Evolutionary conservation across 2,113 vertebrate genomes (phyloP).

Genomic region (Verasper variegatus): DNA sequence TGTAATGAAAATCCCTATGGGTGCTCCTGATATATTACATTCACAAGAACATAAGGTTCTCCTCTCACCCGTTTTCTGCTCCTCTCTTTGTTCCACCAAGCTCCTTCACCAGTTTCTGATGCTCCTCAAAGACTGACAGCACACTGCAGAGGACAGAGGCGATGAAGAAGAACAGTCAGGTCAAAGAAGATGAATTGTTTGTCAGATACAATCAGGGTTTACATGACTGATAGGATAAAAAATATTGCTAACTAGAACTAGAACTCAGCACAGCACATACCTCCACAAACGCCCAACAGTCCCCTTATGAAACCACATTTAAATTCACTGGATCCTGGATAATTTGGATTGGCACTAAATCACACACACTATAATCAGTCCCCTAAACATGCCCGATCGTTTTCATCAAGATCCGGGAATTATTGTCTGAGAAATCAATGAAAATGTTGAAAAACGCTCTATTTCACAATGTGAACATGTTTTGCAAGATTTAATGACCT

Average conservation of each 20-base stretch:
- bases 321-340: too few species aligned
- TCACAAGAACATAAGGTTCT: background rate
- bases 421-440: too few species aligned
- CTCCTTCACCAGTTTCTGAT: constrained; percentile 86
- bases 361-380: too few species aligned
- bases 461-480: background rate
- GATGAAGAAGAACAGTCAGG: background rate
- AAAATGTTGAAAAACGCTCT: too few species aligned
- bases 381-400: too few species aligned
- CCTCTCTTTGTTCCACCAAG: constrained; percentile 80
- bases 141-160: constrained; percentile 73
- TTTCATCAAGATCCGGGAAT: too few species aligned
- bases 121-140: constrained; percentile 84
- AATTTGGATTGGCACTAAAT: too few species aligned
- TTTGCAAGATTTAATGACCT: constrained; percentile 68
- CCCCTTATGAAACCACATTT: too few species aligned
- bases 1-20: too few species aligned
- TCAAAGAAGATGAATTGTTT: background rate
- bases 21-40: background rate
- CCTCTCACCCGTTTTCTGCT: constrained; percentile 83
- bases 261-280: too few species aligned
- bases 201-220: background rate
- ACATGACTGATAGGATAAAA: background rate
- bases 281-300: too few species aligned
- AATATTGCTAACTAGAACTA: background rate